Evolutionary conservation across 1,140 invertebrate species (phyloP), one percentile per base, ranked within the genome.

Genomic region (Drosophila cardini): DNA sequence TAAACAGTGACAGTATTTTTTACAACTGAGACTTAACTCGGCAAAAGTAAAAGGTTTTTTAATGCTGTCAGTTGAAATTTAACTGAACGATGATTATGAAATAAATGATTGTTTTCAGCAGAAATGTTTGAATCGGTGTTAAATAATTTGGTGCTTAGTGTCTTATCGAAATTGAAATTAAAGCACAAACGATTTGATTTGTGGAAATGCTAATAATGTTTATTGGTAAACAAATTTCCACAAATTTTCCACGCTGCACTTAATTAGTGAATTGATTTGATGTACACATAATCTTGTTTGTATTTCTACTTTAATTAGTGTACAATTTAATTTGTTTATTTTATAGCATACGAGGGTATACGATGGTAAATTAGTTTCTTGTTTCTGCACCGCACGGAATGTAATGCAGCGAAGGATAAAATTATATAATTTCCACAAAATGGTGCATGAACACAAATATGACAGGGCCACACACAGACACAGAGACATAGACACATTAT

Each of bases 1-100:
- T 55, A 55, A 55, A 55, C n/a, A 18, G 52, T 55, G 52, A 36
- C 50, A 52, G 26, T 34, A 52, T 52, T 52, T 55, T 55, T 55
- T 55, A 38, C 15, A 55, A 21, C 52, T 16, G 18, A 2, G 13
- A 18, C 4, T 36, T 34, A 52, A 8, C n/a, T 52, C 2, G 6
- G 15, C 0, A 5, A 32, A 40, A 13, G 38, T 40, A 1, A 13
- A 40, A 4, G 3, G 4, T 40, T 1, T 40, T 13, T 45, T 9
- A 4, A 15, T 11, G 4, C 21, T 0, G 46, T 0, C 2, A 40
- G 10, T 4, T 5, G 8, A 2, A 38, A 1, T 2, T 10, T 3
- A 26, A 5, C 21, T 26, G 2, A 26, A 26, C 4, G 2, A 2
- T 26, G 21, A 26, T 26, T 26, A 26, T 5, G 5, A 26, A 26